Conservation (phyloP, 2,797 vertebrate species). For the Notamacropus eugenii region DNA sequence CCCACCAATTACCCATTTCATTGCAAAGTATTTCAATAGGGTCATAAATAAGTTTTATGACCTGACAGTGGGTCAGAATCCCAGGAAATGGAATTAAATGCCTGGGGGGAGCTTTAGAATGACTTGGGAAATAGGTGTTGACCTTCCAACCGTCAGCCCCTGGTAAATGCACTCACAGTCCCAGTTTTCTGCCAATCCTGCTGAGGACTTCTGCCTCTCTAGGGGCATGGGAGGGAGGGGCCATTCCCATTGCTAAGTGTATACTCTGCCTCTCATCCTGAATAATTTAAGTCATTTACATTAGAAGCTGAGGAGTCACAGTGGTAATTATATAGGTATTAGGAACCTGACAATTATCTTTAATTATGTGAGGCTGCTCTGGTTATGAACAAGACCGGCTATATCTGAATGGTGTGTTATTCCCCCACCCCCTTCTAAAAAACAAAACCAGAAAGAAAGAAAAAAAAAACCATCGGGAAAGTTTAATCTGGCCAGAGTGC, state of each 20-base stretch:
- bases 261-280: slow-evolving; percentile 14
- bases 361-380: slow-evolving; percentile 46
- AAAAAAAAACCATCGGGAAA: slow-evolving; percentile 29
- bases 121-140: slow-evolving; percentile 69
- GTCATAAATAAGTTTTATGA: slow-evolving; percentile 81
- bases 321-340: slow-evolving; percentile 61
- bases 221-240: slow-evolving; percentile 5
- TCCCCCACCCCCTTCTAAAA: slow-evolving; percentile 52
- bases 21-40: slow-evolving; percentile 76
- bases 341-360: slow-evolving; percentile 62
- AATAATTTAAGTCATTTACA: slow-evolving; percentile 54
- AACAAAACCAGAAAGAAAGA: not conserved
- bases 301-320: slow-evolving; percentile 35
- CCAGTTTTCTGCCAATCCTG: slow-evolving; percentile 59
- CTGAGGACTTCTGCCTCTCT: slow-evolving; percentile 71
- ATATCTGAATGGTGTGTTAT: slow-evolving; percentile 34
- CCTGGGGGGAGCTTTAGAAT: slow-evolving; percentile 41
- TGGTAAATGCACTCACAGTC: slow-evolving; percentile 56
- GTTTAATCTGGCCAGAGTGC: slow-evolving; percentile 42
- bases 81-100: slow-evolving; percentile 80
- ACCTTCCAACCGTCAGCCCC: slow-evolving; percentile 75
- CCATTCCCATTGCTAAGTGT: not conserved
- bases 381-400: not conserved
- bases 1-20: slow-evolving; percentile 68
- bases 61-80: slow-evolving; percentile 72